Evolutionary conservation across 2,797 vertebrate species (phyloP).

Genomic region (Melanotaenia pygmaea): DNA sequence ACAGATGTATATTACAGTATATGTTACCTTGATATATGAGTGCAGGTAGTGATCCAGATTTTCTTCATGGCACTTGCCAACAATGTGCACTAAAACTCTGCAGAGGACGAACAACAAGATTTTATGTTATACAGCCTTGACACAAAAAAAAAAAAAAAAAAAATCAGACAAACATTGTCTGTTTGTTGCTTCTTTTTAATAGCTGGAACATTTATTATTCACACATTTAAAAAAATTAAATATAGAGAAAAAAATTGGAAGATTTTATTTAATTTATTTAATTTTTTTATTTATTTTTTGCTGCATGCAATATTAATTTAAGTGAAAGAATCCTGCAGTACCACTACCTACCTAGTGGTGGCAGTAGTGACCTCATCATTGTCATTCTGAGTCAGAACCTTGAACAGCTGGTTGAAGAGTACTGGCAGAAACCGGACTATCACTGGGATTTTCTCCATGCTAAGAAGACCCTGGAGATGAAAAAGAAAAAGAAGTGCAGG

Average conservation of each 20-base stretch:
- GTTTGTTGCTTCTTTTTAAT: conserved; percentile 2
- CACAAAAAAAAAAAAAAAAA: neutral
- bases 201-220: neutral
- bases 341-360: conserved; percentile 88
- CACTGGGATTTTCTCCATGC: conserved; percentile 94
- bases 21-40: conserved; percentile 96
- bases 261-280: neutral
- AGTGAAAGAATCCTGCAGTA: conserved; percentile 18
- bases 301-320: neutral
- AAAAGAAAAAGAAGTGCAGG: conserved; percentile 6
- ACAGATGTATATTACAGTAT: conserved; percentile 7
- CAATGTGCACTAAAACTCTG: conserved; percentile 94
- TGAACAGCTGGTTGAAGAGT: conserved; percentile 96
- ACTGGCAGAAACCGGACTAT: conserved; percentile 95
- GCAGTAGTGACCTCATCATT: conserved; percentile 90
- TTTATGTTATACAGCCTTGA: conserved; percentile 4
- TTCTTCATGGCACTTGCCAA: conserved; percentile 96
- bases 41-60: conserved; percentile 91
- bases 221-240: neutral
- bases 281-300: neutral
- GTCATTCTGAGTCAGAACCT: conserved; percentile 92
- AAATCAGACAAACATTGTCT: neutral
- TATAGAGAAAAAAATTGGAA: neutral
- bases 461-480: conserved; percentile 89
- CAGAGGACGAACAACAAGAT: conserved; percentile 37